phyloP scores from a whole-genome alignment of 2,888 invertebrate species.

The Brachypterus glaber region DNA sequence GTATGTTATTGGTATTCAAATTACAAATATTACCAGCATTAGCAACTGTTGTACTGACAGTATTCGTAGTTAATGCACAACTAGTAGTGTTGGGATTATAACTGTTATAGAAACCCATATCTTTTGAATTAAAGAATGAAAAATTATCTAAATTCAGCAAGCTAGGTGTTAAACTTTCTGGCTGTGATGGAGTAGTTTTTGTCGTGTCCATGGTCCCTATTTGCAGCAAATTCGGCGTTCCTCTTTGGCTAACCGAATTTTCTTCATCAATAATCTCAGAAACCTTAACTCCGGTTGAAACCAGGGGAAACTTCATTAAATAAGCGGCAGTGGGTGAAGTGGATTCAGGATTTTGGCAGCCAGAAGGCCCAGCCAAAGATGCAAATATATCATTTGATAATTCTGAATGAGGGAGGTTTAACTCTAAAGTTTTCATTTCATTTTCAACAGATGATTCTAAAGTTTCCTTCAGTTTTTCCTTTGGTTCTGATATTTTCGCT shows the following conservation, averaged over 20 bases:
- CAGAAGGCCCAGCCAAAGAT: conserved; percentile 47
- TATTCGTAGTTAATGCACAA: too few species aligned
- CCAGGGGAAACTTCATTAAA: conserved; percentile 64
- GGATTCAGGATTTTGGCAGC: conserved; percentile 49
- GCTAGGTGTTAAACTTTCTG: conserved; percentile 33
- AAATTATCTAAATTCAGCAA: conserved; percentile 37
- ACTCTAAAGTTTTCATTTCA: conserved; percentile 23
- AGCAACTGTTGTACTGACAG: too few species aligned
- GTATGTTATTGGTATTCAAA: too few species aligned
- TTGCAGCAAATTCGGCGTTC: conserved; percentile 41
- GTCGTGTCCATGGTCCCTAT: conserved; percentile 40
- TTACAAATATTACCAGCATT: too few species aligned
- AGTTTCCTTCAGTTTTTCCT: conserved; percentile 6
- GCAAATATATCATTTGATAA: conserved; percentile 52
- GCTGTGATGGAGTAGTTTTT: conserved; percentile 30
- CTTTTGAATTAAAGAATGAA: conserved; percentile 35
- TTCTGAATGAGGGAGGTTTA: conserved; percentile 41
- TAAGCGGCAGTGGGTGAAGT: conserved; percentile 71
- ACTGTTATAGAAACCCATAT: conserved; percentile 16
- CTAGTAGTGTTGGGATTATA: too few species aligned
- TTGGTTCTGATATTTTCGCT: conserved; percentile 1
- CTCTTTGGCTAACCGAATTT: conserved; percentile 40
- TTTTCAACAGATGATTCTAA: conserved; percentile 12
- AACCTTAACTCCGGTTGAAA: conserved; percentile 50
- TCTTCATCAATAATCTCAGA: conserved; percentile 48